Evolutionary conservation across 2,113 vertebrate species (phyloP).

Genomic region (Fregetta grallaria): DNA sequence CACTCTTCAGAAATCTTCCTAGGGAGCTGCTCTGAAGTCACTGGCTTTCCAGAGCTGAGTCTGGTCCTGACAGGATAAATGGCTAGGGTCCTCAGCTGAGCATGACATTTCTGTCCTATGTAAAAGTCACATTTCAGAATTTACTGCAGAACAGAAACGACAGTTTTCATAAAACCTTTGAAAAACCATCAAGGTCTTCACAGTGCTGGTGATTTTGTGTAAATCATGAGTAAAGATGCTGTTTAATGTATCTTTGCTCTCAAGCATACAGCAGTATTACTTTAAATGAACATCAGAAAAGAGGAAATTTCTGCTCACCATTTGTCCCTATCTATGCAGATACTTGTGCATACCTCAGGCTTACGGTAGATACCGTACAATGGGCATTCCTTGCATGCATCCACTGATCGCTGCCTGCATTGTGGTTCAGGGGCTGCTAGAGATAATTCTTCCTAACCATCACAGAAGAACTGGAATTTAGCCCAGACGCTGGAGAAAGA

Average conservation of each 20-base stretch:
- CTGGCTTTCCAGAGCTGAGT: neutral
- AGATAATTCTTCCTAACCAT: neutral
- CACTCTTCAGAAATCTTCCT: neutral
- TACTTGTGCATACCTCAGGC: neutral
- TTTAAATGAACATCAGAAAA: neutral
- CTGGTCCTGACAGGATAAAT: neutral
- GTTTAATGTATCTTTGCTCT: neutral
- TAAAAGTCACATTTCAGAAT: neutral
- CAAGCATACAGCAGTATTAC: neutral
- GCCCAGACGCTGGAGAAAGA: neutral
- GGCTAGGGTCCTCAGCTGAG: neutral
- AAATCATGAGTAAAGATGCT: neutral
- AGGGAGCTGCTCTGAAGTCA: neutral
- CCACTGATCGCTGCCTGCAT: neutral
- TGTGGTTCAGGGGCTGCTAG: neutral
- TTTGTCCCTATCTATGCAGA: neutral
- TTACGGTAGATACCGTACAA: neutral
- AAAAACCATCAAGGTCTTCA: neutral
- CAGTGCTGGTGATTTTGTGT: neutral
- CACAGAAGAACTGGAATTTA: neutral
- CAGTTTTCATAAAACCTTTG: neutral
- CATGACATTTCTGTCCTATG: neutral
- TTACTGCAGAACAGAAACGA: neutral
- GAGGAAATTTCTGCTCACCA: neutral
- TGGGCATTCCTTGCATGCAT: neutral